Percentiles rank a stretch among this genome's conserved stretches.
phyloP scores from a whole-genome alignment of 2,888 invertebrate species.

The Glaucopsyche alexis region DNA sequence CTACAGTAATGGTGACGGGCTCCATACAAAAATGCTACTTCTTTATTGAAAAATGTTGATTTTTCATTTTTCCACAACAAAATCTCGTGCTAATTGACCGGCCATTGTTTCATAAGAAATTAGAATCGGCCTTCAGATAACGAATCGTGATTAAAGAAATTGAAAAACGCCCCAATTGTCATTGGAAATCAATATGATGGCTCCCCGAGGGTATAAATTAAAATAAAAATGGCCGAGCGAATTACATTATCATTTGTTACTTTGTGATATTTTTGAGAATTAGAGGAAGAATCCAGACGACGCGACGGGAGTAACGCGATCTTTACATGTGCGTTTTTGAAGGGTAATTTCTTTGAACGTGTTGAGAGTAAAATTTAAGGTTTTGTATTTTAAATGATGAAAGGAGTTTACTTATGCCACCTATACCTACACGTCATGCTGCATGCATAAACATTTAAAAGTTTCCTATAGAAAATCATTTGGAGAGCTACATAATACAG shows the following conservation, averaged over 20 bases:
- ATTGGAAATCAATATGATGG: constrained; percentile 24
- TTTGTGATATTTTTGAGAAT: constrained; percentile 7
- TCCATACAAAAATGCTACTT: too few relatives aligned
- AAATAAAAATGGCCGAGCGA: constrained; percentile 11
- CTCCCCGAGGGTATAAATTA: background rate
- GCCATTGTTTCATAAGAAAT: constrained; percentile 24
- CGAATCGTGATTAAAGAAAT: constrained; percentile 28
- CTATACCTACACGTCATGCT: too few relatives aligned
- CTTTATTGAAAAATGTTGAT: background rate
- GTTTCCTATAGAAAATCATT: too few relatives aligned
- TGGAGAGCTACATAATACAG: too few relatives aligned
- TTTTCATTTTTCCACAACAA: background rate
- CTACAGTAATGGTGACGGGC: too few relatives aligned
- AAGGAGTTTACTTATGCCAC: too few relatives aligned
- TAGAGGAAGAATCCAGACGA: background rate
- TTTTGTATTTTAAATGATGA: too few relatives aligned
- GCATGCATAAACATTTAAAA: too few relatives aligned
- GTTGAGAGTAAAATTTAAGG: too few relatives aligned
- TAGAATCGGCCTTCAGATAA: constrained; percentile 6
- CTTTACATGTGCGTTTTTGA: too few relatives aligned
- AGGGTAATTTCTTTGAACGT: too few relatives aligned
- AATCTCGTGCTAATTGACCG: background rate
- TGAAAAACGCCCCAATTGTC: constrained; percentile 29
- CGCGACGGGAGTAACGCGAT: too few relatives aligned
- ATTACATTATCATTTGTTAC: constrained; percentile 8